Conservation (phyloP, 2,113 vertebrate genomes). For the Sapayoa aenigma region DNA sequence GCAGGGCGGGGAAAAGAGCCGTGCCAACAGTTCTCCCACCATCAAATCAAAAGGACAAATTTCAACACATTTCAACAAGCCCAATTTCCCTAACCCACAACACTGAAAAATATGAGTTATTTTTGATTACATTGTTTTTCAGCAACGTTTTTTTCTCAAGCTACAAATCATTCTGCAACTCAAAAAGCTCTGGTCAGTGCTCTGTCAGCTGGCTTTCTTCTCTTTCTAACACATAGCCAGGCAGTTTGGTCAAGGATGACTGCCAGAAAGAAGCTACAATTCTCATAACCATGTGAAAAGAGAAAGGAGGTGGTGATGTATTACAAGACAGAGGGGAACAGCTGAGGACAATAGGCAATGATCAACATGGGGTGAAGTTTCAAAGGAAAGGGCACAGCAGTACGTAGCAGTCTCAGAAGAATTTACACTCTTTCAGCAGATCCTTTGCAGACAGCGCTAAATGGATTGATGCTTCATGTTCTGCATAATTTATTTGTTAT, state of each 20-base stretch:
- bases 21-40: too few relatives aligned
- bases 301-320: neutral
- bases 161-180: rapidly evolving
- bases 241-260: neutral
- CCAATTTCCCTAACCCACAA: too few relatives aligned
- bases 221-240: neutral
- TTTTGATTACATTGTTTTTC: neutral
- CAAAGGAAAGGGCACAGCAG: neutral
- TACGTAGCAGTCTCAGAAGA: neutral
- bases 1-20: too few relatives aligned
- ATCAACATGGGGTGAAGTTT: neutral
- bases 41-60: too few relatives aligned
- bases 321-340: neutral
- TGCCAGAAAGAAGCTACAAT: neutral
- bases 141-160: neutral
- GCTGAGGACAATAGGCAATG: neutral
- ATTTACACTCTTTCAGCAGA: neutral
- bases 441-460: neutral
- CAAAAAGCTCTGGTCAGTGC: neutral
- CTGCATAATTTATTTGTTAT: neutral
- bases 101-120: neutral
- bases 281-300: neutral
- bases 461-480: neutral
- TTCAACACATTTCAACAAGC: too few relatives aligned
- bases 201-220: neutral